Evolutionary conservation across 2,113 vertebrate species (phyloP).

Genomic region (Peromyscus californicus): DNA sequence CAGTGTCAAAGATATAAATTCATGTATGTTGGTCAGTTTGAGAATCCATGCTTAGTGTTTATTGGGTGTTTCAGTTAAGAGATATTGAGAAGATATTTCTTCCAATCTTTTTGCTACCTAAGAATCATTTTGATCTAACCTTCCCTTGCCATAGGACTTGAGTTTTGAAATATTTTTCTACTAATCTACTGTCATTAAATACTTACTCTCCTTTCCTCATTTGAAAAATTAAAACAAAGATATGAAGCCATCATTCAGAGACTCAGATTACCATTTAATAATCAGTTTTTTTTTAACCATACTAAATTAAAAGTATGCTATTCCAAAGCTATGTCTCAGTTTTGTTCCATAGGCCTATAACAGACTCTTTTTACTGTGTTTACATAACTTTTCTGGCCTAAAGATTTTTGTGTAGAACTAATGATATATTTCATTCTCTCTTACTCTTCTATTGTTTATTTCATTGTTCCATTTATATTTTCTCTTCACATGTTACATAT

Average conservation of each 20-base stretch:
- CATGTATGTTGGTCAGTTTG: not conserved
- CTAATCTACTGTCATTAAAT: slow-evolving; percentile 19
- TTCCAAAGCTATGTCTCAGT: slow-evolving; percentile 25
- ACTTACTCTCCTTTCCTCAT: not conserved
- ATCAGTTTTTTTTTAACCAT: not conserved
- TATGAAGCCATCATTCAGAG: not conserved
- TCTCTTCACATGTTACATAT: slow-evolving; percentile 27
- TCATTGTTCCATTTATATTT: slow-evolving; percentile 49
- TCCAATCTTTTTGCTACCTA: slow-evolving; percentile 10
- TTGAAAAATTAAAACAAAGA: slow-evolving; percentile 32
- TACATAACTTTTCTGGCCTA: not conserved
- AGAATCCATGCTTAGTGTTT: not conserved
- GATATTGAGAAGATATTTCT: slow-evolving; percentile 10
- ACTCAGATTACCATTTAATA: slow-evolving; percentile 33
- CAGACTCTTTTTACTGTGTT: not conserved
- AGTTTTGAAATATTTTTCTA: slow-evolving; percentile 17
- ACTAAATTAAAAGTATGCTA: slow-evolving; percentile 5
- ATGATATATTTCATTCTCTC: slow-evolving; percentile 59
- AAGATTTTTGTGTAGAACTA: slow-evolving; percentile 37
- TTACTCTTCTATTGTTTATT: slow-evolving; percentile 26
- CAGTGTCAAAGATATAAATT: slow-evolving; percentile 9
- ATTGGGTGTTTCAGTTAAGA: not conserved
- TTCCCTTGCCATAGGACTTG: not conserved
- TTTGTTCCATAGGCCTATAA: not conserved
- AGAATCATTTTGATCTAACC: slow-evolving; percentile 34